A percentile compares a stretch with the other conserved stretches of the same genome.
Evolutionary conservation across 1,140 invertebrate genomes (phyloP).

Genomic region (Elysia chlorotica): DNA sequence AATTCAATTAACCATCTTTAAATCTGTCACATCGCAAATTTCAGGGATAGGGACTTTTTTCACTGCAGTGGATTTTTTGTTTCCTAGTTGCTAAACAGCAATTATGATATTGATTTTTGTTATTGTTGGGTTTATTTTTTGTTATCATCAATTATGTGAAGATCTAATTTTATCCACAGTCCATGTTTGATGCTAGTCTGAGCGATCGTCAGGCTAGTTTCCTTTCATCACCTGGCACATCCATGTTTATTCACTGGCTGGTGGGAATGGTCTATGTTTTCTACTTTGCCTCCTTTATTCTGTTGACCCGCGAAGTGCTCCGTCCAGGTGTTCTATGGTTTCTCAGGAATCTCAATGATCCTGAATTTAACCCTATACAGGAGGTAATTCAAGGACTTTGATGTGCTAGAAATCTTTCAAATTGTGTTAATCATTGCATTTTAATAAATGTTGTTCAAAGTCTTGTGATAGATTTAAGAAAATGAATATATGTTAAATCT

Average conservation of each 20-base stretch:
- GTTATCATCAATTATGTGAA: not conserved
- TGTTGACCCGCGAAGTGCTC: conserved; percentile 89
- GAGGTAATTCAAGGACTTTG: too few relatives aligned
- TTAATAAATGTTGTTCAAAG: too few relatives aligned
- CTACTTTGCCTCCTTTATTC: conserved; percentile 97
- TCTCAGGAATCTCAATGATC: conserved; percentile 93
- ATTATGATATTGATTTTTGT: not conserved
- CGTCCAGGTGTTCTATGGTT: conserved; percentile 97
- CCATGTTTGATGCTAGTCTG: conserved; percentile 80
- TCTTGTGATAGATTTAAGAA: too few relatives aligned
- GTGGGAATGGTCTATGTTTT: conserved; percentile 99
- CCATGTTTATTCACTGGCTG: conserved; percentile 98
- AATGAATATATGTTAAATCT: too few relatives aligned
- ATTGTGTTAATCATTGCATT: too few relatives aligned
- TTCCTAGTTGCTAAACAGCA: not conserved
- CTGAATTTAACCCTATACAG: conserved; percentile 97
- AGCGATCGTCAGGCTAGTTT: conserved; percentile 81
- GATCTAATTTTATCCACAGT: conserved; percentile 51
- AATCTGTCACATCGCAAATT: too few relatives aligned
- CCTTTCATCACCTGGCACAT: conserved; percentile 87
- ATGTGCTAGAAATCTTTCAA: too few relatives aligned
- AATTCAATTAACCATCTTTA: too few relatives aligned
- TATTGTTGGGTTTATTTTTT: not conserved
- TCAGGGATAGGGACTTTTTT: too few relatives aligned
- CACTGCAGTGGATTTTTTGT: not conserved